phyloP scores from a whole-genome alignment of 1,140 invertebrate species.

The Pararge aegeria region DNA sequence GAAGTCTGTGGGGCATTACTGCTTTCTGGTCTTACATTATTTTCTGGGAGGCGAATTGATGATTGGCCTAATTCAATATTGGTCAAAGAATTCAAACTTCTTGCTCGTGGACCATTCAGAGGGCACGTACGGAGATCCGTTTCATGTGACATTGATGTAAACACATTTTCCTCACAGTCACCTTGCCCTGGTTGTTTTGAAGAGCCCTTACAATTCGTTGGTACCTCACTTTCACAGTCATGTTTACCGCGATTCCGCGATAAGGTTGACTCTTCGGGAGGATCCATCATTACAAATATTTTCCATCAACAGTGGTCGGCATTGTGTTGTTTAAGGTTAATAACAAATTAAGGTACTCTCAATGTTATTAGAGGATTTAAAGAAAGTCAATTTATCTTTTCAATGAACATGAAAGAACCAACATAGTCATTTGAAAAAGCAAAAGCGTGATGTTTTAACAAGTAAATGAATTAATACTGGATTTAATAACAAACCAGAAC shows the following conservation, averaged over 20 bases:
- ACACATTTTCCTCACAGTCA: conserved; percentile 55
- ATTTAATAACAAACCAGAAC: conserved; percentile 49
- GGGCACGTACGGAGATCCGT: conserved; percentile 40
- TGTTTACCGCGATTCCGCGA: conserved; percentile 42
- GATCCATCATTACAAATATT: conserved; percentile 61
- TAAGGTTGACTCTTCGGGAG: conserved; percentile 44
- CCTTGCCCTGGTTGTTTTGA: conserved; percentile 42
- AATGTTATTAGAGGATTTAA: neutral
- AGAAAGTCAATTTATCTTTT: neutral
- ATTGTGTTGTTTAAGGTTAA: conserved; percentile 72
- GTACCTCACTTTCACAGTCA: conserved; percentile 45
- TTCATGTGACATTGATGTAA: conserved; percentile 58
- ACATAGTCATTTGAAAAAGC: neutral
- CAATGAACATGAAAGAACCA: neutral
- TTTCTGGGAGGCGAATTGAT: conserved; percentile 20
- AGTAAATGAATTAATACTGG: conserved; percentile 25
- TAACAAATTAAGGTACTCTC: conserved; percentile 11
- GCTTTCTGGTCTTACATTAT: conserved; percentile 14
- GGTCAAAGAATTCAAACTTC: conserved; percentile 31
- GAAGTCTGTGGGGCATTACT: conserved; percentile 35
- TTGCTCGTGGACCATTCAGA: conserved; percentile 44
- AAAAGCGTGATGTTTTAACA: neutral
- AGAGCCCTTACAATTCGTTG: conserved; percentile 39
- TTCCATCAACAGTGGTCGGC: conserved; percentile 52
- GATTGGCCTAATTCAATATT: conserved; percentile 39